Conservation (phyloP, 2,113 vertebrate genomes). For the Peromyscus polionotus region DNA sequence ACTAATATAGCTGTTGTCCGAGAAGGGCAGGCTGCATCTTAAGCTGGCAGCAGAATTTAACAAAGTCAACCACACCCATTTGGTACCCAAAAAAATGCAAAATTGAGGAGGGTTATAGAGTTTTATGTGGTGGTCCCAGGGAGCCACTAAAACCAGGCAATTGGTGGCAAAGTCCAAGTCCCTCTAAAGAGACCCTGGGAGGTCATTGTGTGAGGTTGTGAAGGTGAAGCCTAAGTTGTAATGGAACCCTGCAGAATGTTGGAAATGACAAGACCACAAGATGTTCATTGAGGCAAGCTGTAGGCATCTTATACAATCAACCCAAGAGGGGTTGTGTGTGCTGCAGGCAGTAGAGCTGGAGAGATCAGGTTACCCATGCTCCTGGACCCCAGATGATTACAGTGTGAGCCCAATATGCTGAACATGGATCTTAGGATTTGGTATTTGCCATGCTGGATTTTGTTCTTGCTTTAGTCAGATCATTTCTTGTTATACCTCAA, state of each 20-base stretch:
- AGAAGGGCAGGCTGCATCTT: background rate
- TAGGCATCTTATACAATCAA: background rate
- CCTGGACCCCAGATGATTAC: background rate
- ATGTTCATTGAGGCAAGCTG: background rate
- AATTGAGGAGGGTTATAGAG: background rate
- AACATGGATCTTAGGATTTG: background rate
- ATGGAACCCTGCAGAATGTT: background rate
- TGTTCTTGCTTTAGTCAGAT: background rate
- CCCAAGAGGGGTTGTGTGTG: background rate
- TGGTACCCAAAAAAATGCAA: background rate
- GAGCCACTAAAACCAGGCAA: background rate
- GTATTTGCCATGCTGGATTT: background rate
- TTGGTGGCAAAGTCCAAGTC: background rate
- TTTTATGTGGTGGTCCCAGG: too few relatives aligned
- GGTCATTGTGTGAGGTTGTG: too few relatives aligned
- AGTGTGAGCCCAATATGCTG: background rate
- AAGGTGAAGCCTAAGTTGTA: background rate
- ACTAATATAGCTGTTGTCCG: background rate
- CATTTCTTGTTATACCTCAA: background rate
- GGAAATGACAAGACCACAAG: background rate
- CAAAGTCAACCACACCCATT: background rate
- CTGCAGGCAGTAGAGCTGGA: background rate
- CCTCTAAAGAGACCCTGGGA: background rate
- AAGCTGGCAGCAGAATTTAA: background rate
- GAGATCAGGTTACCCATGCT: too few relatives aligned